Percentiles rank a stretch among this genome's conserved stretches.
Evolutionary conservation across 2,888 invertebrate genomes (phyloP).

Genomic region (Elegia similella): DNA sequence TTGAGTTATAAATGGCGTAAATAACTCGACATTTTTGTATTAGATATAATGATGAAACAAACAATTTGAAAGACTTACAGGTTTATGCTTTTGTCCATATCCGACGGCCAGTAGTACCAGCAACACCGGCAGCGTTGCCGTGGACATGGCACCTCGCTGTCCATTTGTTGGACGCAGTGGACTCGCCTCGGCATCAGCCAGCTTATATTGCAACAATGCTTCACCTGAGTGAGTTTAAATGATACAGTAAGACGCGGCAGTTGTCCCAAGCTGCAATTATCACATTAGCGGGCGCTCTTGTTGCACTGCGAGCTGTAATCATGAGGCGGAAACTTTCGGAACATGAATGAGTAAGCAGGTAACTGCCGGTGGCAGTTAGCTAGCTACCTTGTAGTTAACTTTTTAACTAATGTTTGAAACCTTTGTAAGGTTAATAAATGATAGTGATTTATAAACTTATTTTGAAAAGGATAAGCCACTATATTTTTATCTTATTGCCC

Average conservation of each 20-base stretch:
- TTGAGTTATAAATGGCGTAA: too few species aligned
- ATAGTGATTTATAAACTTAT: background rate
- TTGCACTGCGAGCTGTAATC: conserved; percentile 56
- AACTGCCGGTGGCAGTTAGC: conserved; percentile 25
- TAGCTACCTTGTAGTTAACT: conserved; percentile 16
- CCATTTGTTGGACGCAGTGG: conserved; percentile 31
- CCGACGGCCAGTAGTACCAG: conserved; percentile 43
- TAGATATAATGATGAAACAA: too few species aligned
- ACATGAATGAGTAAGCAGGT: conserved; percentile 54
- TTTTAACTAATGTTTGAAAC: conserved; percentile 3
- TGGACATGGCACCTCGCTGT: conserved; percentile 56
- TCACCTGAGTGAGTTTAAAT: conserved; percentile 31
- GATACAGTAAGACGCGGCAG: conserved; percentile 36
- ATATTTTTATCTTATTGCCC: too few species aligned
- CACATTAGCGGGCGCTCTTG: conserved; percentile 44
- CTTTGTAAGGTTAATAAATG: background rate
- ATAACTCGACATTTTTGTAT: too few species aligned
- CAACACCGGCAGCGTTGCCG: conserved; percentile 48
- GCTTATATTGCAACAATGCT: conserved; percentile 33
- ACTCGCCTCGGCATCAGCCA: conserved; percentile 17
- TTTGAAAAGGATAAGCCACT: too few species aligned
- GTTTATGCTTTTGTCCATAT: conserved; percentile 55
- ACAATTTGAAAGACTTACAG: conserved; percentile 60
- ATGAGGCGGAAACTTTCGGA: conserved; percentile 52
- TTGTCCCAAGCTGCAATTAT: conserved; percentile 56